Percentiles rank a stretch among this genome's conserved stretches.
phyloP scores from a whole-genome alignment of 2,113 vertebrate species.

The Nerophis ophidion region DNA sequence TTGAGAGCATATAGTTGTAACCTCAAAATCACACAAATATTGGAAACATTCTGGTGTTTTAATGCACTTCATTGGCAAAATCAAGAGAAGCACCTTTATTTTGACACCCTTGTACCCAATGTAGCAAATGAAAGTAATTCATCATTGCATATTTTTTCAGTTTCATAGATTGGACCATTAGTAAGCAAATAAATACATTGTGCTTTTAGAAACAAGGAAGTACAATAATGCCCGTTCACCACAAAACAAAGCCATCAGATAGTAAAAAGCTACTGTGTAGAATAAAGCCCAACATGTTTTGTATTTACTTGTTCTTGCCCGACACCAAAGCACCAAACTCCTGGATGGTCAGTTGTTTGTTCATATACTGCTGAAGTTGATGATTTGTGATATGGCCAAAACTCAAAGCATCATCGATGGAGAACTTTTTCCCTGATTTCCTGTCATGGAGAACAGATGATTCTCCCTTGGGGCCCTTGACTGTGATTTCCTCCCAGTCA shows the following conservation, averaged over 20 bases:
- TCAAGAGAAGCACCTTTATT: slow-evolving; percentile 8
- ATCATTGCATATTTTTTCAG: slow-evolving; percentile 5
- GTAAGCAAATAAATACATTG: slow-evolving; percentile 48
- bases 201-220: slow-evolving; percentile 19
- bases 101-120: slow-evolving; percentile 19
- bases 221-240: slow-evolving; percentile 27
- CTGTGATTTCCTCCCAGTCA: slow-evolving; percentile 94
- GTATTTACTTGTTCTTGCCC: slow-evolving; percentile 59
- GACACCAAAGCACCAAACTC: slow-evolving; percentile 91
- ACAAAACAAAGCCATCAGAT: slow-evolving; percentile 14
- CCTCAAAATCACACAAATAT: slow-evolving; percentile 23
- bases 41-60: slow-evolving; percentile 12
- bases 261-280: slow-evolving; percentile 13
- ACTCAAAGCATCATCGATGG: slow-evolving; percentile 87
- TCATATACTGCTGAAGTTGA: slow-evolving; percentile 85
- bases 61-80: slow-evolving; percentile 15
- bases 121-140: slow-evolving; percentile 21
- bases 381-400: slow-evolving; percentile 76
- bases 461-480: slow-evolving; percentile 87
- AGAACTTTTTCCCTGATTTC: slow-evolving; percentile 91
- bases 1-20: slow-evolving; percentile 33
- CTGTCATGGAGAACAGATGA: slow-evolving; percentile 90
- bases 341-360: slow-evolving; percentile 94
- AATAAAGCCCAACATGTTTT: slow-evolving; percentile 2
- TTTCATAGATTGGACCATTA: slow-evolving; percentile 16